These are phyloP conservation scores for Corythornis leucogaster DNA, from an alignment of 2,797 vertebrate genomes.

Conservation along the genomic window DNA sequence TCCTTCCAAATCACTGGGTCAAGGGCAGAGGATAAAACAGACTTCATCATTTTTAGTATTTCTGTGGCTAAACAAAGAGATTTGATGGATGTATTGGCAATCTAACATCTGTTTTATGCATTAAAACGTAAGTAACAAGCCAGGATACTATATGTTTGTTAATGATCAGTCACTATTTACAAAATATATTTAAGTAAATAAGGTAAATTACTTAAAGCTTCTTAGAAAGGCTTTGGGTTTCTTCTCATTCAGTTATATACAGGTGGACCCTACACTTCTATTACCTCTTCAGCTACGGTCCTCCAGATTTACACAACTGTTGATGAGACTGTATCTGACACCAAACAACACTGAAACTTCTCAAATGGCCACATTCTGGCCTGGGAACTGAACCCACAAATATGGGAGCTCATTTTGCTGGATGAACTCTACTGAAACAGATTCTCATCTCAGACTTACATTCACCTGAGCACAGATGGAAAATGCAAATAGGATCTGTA, in stretches of 20 bases:
- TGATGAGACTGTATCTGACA: neutral
- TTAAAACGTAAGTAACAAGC: neutral
- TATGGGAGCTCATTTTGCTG: neutral
- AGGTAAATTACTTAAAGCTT: neutral
- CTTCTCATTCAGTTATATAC: neutral
- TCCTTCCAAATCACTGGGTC: neutral
- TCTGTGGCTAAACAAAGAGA: neutral
- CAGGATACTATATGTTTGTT: neutral
- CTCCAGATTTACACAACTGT: neutral
- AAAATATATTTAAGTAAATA: neutral
- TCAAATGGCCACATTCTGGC: neutral
- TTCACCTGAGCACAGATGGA: slow-evolving; percentile 8
- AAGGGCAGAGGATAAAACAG: neutral
- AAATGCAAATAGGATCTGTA: neutral
- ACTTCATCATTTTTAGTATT: neutral
- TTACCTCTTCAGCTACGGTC: neutral
- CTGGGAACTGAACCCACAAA: neutral
- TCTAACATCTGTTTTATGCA: neutral
- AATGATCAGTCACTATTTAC: neutral
- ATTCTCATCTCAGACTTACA: neutral
- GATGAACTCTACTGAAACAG: neutral
- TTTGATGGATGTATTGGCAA: neutral
- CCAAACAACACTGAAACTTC: neutral
- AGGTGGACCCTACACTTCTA: neutral
- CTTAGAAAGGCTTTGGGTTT: neutral